Percentiles rank a stretch among this genome's conserved stretches.
phyloP scores from a whole-genome alignment of 2,888 invertebrate species.

The Agrenia bidenticulata region DNA sequence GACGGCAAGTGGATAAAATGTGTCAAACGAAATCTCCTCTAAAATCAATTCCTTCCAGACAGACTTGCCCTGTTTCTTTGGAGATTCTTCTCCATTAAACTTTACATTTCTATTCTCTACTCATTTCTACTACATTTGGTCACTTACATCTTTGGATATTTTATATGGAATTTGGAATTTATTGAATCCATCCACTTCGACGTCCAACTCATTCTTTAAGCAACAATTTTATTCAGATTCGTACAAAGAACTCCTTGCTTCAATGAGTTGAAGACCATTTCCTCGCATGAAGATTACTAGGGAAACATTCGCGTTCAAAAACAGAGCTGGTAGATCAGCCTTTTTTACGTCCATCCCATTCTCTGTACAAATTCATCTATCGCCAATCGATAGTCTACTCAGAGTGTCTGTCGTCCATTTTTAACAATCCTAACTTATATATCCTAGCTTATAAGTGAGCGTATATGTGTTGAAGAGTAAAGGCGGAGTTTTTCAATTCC shows the following conservation, averaged over 20 bases:
- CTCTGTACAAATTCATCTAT: constrained; percentile 10
- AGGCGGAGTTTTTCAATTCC: background rate
- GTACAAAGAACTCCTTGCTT: background rate
- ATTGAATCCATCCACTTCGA: no score
- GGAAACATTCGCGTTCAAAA: background rate
- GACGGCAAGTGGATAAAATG: constrained; percentile 19
- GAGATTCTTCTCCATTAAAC: background rate
- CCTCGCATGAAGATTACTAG: no score
- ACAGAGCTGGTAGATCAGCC: background rate
- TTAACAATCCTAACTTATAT: background rate
- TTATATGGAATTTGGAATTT: no score
- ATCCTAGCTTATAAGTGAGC: background rate
- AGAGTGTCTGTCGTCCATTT: background rate
- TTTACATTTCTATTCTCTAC: background rate
- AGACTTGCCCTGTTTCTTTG: background rate
- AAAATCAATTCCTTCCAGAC: constrained; percentile 7
- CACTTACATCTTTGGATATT: no score
- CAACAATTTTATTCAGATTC: constrained; percentile 6
- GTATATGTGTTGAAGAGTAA: background rate
- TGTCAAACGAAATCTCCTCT: constrained; percentile 10
- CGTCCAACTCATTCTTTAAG: background rate
- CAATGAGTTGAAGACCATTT: no score
- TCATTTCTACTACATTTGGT: no score
- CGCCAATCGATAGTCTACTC: constrained; percentile 4
- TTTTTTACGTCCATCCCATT: constrained; percentile 12